Evolutionary conservation across 1,140 invertebrate species (phyloP).

Genomic region (Odontomachus brunneus): DNA sequence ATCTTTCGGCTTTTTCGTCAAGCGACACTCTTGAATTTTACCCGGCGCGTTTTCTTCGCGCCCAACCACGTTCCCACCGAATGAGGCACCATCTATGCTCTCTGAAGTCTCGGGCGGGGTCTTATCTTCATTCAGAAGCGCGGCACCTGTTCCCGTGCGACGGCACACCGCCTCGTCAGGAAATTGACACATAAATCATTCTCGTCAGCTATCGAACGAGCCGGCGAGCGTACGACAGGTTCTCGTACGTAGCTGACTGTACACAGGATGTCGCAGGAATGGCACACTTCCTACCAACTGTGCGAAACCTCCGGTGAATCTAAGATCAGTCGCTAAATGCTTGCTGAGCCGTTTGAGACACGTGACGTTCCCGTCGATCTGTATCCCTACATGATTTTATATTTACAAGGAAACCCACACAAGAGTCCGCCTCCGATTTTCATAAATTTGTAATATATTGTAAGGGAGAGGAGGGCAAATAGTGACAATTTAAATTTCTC

Average conservation of each 20-base stretch:
- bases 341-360: neutral
- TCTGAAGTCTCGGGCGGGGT: neutral
- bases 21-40: constrained; percentile 5
- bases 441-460: too few relatives aligned
- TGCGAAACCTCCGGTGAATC: neutral
- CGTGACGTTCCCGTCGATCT: too few relatives aligned
- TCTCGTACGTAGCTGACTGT: too few relatives aligned
- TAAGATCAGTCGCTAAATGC: neutral
- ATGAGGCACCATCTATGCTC: neutral
- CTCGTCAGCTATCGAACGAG: neutral
- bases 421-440: too few relatives aligned
- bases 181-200: constrained; percentile 56
- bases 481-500: too few relatives aligned
- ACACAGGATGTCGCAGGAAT: neutral
- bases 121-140: neutral
- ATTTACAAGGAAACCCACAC: too few relatives aligned
- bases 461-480: too few relatives aligned
- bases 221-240: too few relatives aligned
- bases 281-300: too few relatives aligned
- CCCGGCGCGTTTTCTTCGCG: neutral
- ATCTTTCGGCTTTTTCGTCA: neutral
- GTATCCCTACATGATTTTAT: neutral
- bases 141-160: constrained; percentile 1
- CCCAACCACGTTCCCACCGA: neutral
- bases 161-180: neutral